Conservation (phyloP, 2,888 invertebrate genomes). For the Euclidia mi region DNA sequence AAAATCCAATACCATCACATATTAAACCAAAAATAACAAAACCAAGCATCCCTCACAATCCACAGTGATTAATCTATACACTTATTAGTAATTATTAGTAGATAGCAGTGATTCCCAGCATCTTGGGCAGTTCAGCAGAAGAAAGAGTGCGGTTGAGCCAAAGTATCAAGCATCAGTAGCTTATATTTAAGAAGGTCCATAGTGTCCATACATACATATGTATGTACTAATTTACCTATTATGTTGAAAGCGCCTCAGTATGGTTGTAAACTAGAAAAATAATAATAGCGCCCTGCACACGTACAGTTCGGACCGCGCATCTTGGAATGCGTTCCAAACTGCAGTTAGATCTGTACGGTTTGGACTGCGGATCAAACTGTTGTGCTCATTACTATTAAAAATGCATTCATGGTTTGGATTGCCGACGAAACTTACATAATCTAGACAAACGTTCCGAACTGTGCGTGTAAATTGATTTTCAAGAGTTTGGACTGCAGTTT, state of each 20-base stretch:
- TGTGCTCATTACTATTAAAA: too few species aligned
- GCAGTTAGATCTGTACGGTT: too few species aligned
- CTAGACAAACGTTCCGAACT: too few species aligned
- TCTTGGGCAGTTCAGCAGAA: neutral
- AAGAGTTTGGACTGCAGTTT: too few species aligned
- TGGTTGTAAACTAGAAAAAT: conserved; percentile 7
- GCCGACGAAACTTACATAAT: too few species aligned
- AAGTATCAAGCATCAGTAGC: conserved; percentile 1
- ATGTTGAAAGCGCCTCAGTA: neutral
- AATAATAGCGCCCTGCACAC: too few species aligned
- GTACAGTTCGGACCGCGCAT: too few species aligned
- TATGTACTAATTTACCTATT: conserved; percentile 5
- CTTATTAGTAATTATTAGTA: neutral
- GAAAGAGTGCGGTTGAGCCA: neutral
- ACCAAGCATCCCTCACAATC: neutral
- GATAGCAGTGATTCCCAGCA: neutral
- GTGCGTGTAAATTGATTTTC: too few species aligned
- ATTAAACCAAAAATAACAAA: neutral
- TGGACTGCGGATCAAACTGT: too few species aligned
- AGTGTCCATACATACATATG: neutral
- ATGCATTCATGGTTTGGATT: too few species aligned
- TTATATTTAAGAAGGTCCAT: too few species aligned
- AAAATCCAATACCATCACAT: neutral
- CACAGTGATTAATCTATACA: neutral
- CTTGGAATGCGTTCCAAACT: too few species aligned